Base-by-base conservation (phyloP, 2,113 vertebrate genomes). In the Saguinus imperator region DNA sequence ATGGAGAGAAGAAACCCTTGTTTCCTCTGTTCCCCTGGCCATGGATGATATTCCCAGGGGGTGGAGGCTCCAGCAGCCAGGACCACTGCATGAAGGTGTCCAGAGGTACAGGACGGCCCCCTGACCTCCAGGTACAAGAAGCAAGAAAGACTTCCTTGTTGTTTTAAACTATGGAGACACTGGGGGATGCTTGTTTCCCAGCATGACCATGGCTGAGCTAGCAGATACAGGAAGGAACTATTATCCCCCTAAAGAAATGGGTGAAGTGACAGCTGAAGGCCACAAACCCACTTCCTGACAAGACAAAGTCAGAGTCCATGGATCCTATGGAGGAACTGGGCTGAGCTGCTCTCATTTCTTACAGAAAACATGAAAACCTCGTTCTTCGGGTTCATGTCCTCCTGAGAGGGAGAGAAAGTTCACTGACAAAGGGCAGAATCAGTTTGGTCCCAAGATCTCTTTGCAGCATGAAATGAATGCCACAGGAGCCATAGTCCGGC, bases 11-110 rank as follows among this genome's bases (percentile, higher is more conserved):
- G 32, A 27, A 73, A 16, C 2, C 0, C 68, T 16, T 3, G 57
- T 6, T 5, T 48, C n/a, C 40, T 23, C 8, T 18, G 66, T 64
- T 64, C 61, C 25, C 17, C 0, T 0, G 27, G 77, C 35, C 32
- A 40, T 0, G 11, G 80, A 58, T 0, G 10, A 8, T 13, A 1
- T 2, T 8, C 35, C 27, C 9, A 70, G 6, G n/a, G 45, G 3
- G 6, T 1, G 3, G 32, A n/a, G n/a, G 29, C 61, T 64, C 70
- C 10, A 2, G 21, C 1, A 2, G 32, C 4, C 21, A 1, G n/a
- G 45, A 0, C 1, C 25, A 8, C 55, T 7, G 40, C 3, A 5
- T 1, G 8, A 1, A 2, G 20, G 5, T 21, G 10, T 50, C 32
- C 12, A 79, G 79, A 11, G 43, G 16, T 2, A 9, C 14, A 0